phyloP scores from a whole-genome alignment of 2,113 vertebrate species.

The Pelobates fuscus region DNA sequence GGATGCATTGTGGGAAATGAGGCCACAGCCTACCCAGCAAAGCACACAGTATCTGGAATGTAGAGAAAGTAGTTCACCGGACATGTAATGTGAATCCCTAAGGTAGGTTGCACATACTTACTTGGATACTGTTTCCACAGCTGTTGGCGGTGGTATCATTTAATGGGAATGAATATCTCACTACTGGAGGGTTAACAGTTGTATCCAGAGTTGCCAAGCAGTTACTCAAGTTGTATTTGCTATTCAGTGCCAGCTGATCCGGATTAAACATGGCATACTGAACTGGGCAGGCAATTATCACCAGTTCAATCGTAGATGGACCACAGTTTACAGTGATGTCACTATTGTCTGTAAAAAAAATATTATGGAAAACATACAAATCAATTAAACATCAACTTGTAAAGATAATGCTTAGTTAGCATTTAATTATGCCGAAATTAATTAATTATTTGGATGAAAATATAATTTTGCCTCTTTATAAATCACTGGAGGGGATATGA shows the following conservation, averaged over 20 bases:
- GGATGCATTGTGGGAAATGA: no score
- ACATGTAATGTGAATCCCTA: no score
- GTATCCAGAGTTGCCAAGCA: constrained; percentile 65
- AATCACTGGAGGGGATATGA: no score
- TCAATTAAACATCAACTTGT: not conserved
- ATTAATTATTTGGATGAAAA: no score
- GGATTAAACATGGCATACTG: constrained; percentile 69
- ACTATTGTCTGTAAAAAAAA: constrained; percentile 59
- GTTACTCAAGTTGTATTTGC: constrained; percentile 59
- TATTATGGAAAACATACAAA: not conserved
- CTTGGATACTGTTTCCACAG: constrained; percentile 70
- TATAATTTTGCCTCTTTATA: no score
- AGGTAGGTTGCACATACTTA: no score
- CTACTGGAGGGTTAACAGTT: constrained; percentile 62
- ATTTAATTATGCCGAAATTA: not conserved
- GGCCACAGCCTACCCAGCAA: no score
- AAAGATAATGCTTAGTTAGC: not conserved
- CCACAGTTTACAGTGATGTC: constrained; percentile 70
- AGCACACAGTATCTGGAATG: no score
- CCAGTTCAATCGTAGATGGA: constrained; percentile 61
- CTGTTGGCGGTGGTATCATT: constrained; percentile 67
- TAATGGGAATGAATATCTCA: constrained; percentile 67
- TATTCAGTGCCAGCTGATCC: constrained; percentile 65
- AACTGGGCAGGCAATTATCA: constrained; percentile 73
- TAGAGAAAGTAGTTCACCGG: no score